A percentile compares a stretch with the other conserved stretches of the same genome.
These are phyloP conservation scores for Plumapathes pennacea DNA, from an alignment of 92 coral and sea anemone genomes.

Conservation along the genomic window DNA sequence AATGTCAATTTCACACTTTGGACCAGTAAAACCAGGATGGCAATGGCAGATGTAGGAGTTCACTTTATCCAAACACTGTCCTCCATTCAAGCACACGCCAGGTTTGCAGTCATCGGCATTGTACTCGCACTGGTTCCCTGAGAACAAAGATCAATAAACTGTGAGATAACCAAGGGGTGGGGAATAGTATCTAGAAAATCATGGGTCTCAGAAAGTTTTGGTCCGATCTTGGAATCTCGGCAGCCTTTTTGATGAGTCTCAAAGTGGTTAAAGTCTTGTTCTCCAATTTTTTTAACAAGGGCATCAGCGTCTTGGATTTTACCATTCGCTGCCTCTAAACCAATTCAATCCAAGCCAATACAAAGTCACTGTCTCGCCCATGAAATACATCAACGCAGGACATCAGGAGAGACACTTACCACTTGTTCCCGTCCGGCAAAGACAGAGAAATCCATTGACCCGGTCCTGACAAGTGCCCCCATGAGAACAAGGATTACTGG, in stretches of 20 bases:
- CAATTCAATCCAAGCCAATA: too few relatives aligned
- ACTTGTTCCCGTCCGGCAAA: conserved; percentile 61
- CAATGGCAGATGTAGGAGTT: conserved; percentile 74
- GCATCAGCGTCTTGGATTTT: too few relatives aligned
- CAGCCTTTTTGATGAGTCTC: too few relatives aligned
- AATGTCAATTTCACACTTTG: conserved; percentile 55
- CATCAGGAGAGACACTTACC: conserved; percentile 46
- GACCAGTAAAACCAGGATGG: conserved; percentile 69
- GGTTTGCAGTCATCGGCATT: conserved; percentile 53
- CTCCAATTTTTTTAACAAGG: too few relatives aligned
- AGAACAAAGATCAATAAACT: neutral
- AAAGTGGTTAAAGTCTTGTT: too few relatives aligned
- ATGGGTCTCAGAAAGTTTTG: neutral
- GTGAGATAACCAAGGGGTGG: neutral
- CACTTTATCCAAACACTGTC: conserved; percentile 51
- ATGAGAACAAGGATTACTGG: conserved; percentile 63
- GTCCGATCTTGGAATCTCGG: too few relatives aligned
- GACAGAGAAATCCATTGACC: conserved; percentile 62
- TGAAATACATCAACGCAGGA: too few relatives aligned
- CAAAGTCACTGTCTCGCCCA: too few relatives aligned
- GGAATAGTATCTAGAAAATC: neutral
- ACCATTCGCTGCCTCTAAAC: too few relatives aligned
- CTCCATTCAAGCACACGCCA: conserved; percentile 60
- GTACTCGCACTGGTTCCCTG: conserved; percentile 48
- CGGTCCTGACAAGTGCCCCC: conserved; percentile 67